Evolutionary conservation across 2,113 vertebrate species (phyloP), one percentile per base, ranked within the genome.

Genomic region (Heterotis niloticus): DNA sequence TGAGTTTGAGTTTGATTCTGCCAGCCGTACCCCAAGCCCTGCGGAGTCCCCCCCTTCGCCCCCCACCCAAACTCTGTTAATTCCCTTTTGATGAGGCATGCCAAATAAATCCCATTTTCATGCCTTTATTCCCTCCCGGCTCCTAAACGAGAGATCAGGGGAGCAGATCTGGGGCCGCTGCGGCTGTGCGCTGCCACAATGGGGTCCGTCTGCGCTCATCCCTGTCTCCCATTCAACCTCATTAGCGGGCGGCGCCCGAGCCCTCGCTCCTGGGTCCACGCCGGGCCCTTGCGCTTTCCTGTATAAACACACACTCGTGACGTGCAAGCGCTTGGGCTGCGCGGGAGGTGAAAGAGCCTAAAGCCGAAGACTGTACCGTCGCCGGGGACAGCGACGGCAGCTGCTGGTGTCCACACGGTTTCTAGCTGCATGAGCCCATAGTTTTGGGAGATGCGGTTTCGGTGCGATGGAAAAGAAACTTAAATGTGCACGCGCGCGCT

Each of bases 81-180:
- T 95, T 93, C 90, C 92, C 93, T 92, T 93, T 90, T 90, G 93
- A 93, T 89, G 91, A 93, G 92, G 92, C 94, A 92, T 93, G 90
- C 92, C 94, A 96, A 95, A 96, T 95, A 94, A 96, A 96, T 94
- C 94, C 93, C 91, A 82, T 89, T 93, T 93, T 88, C 92, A 92
- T 86, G 90, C 90, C 88, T 92, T 92, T 92, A 91, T 92, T 92
- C 92, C 90, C 88, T 88, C 83, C 90, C 92, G 94, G 91, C 94
- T 93, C 94, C 92, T 93, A 93, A 92, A 91, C 91, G 91, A 91
- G 87, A 89, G 94, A 95, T 94, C 94, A 94, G 93, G 93, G 89
- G 91, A 87, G 87, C 87, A 91, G 93, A 95, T 95, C 96, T 94
- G 57, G 93, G 90, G 86, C 89, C 92, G 92, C 90, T 88, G 86